These are phyloP conservation scores for Callithrix jacchus DNA, from an alignment of 2,113 vertebrate genomes.

Conservation along the genomic window DNA sequence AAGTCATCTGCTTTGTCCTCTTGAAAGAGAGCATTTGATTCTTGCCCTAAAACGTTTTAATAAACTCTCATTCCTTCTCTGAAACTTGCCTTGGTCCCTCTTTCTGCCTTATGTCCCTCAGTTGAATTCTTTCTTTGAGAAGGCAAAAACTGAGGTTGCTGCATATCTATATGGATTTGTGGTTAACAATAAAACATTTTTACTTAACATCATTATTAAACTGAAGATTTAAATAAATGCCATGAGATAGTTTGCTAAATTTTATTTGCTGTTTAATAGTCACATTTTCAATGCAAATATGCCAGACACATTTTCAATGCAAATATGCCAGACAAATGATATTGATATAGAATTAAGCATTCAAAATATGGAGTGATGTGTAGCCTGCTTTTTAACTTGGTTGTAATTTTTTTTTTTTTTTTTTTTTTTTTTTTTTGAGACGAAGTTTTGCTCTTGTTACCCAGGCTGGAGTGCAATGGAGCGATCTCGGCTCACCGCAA, in stretches of 20 bases:
- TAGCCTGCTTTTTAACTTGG: not conserved
- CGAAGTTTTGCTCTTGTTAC: too few relatives aligned
- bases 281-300: not conserved
- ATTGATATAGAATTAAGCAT: not conserved
- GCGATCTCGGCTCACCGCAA: too few relatives aligned
- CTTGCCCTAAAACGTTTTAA: too few relatives aligned
- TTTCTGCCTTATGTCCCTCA: too few relatives aligned
- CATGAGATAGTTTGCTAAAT: not conserved
- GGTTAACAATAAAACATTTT: too few relatives aligned
- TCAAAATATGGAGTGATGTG: not conserved
- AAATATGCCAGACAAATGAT: not conserved
- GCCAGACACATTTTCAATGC: not conserved
- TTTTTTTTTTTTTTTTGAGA: not conserved
- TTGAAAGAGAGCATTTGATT: too few relatives aligned
- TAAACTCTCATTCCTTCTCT: too few relatives aligned
- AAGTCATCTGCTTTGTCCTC: too few relatives aligned
- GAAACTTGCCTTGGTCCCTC: too few relatives aligned
- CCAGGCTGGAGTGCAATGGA: too few relatives aligned
- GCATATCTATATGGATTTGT: accelerated
- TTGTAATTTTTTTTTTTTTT: not conserved
- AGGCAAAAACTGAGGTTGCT: too few relatives aligned
- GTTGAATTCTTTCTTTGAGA: too few relatives aligned
- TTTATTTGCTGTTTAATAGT: not conserved
- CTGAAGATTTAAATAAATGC: not conserved
- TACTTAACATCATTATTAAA: not conserved